Evolutionary conservation across 2,113 vertebrate species (phyloP).

Genomic region (Conger conger): DNA sequence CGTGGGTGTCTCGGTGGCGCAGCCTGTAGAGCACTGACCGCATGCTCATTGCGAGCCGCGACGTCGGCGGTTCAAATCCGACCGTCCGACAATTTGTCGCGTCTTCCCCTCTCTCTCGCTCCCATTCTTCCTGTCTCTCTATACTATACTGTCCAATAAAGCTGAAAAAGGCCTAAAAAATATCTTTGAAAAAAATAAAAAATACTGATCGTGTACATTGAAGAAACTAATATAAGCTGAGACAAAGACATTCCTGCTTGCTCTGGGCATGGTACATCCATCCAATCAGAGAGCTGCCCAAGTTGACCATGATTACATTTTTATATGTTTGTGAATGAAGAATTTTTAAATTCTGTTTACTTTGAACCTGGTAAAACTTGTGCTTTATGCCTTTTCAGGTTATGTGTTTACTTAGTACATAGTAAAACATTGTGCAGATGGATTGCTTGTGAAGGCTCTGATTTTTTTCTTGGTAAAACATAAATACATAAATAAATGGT

Average conservation of each 20-base stretch:
- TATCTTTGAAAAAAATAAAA: too few species aligned
- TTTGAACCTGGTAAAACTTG: background rate
- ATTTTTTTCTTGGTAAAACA: background rate
- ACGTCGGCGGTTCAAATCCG: too few species aligned
- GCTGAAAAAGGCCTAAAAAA: too few species aligned
- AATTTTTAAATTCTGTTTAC: background rate
- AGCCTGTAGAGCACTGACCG: too few species aligned
- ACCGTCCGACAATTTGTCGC: too few species aligned
- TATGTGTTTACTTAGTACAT: background rate
- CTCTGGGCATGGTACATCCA: background rate
- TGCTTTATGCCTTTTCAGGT: background rate
- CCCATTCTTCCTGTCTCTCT: too few species aligned
- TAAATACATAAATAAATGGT: background rate
- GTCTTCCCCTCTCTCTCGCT: too few species aligned
- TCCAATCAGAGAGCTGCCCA: background rate
- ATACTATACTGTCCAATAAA: too few species aligned
- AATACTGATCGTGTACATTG: too few species aligned
- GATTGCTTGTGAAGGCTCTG: background rate
- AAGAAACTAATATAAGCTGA: background rate
- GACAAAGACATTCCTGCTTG: background rate
- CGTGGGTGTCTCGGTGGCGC: too few species aligned
- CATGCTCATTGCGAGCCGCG: too few species aligned
- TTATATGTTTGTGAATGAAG: background rate
- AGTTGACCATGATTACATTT: background rate
- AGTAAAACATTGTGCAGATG: background rate